phyloP scores from a whole-genome alignment of 2,888 invertebrate species.

The Drosophila pegasa region DNA sequence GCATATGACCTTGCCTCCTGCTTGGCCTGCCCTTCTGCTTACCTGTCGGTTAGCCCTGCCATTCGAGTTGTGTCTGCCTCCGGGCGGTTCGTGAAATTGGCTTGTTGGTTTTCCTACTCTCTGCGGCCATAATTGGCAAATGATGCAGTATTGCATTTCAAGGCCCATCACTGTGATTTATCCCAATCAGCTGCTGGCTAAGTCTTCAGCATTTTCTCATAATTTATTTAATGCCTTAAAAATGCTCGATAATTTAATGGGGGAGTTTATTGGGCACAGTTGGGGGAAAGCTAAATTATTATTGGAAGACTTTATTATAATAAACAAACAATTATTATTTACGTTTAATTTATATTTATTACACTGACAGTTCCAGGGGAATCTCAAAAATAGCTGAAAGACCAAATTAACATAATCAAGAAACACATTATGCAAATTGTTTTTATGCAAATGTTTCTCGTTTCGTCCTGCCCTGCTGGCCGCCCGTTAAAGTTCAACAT shows the following conservation, averaged over 20 bases:
- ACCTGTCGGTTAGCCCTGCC: constrained; percentile 1
- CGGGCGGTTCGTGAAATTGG: constrained; percentile 30
- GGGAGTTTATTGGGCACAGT: background rate
- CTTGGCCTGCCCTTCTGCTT: constrained; percentile 5
- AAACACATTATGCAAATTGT: constrained; percentile 15
- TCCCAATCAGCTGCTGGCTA: constrained; percentile 16
- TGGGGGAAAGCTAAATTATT: background rate
- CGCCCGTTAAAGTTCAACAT: background rate
- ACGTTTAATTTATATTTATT: constrained; percentile 8
- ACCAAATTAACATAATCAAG: constrained; percentile 12
- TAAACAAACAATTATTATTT: constrained; percentile 4
- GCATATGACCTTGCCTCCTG: constrained; percentile 32
- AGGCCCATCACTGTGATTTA: constrained; percentile 62
- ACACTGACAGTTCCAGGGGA: background rate
- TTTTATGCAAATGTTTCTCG: constrained; percentile 2
- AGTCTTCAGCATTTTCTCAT: constrained; percentile 39
- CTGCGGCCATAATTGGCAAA: constrained; percentile 66
- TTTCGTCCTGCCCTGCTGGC: background rate
- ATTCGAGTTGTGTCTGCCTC: constrained; percentile 18
- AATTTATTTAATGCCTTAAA: constrained; percentile 28
- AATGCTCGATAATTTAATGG: constrained; percentile 16
- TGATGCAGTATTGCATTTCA: constrained; percentile 65
- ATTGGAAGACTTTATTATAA: background rate
- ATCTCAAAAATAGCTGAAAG: background rate
- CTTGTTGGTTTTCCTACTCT: constrained; percentile 43